These are phyloP conservation scores for Chitala chitala DNA, from an alignment of 2,113 vertebrate species.

Conservation along the genomic window DNA sequence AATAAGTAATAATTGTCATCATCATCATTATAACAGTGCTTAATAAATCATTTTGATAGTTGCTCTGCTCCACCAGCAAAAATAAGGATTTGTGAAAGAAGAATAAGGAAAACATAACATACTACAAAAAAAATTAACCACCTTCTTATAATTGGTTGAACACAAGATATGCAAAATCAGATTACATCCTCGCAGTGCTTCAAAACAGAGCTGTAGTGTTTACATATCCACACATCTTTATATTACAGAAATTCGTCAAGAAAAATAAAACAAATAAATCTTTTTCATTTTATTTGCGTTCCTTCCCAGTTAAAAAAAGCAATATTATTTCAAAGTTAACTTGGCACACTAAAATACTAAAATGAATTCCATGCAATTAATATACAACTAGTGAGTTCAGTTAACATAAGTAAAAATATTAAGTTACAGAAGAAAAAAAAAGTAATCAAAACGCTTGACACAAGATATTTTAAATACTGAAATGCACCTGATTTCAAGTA, in stretches of 20 bases:
- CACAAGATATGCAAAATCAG: conserved; percentile 95
- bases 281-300: conserved; percentile 44
- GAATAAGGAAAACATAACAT: conserved; percentile 33
- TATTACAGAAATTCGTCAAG: conserved; percentile 60
- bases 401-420: conserved; percentile 43
- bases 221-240: conserved; percentile 51
- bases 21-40: conserved; percentile 5
- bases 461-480: conserved; percentile 83
- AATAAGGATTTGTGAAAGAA: conserved; percentile 17
- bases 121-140: conserved; percentile 47
- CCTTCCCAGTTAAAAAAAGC: conserved; percentile 66
- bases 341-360: conserved; percentile 74
- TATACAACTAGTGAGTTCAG: conserved; percentile 71
- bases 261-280: conserved; percentile 45
- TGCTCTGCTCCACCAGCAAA: neutral
- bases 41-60: neutral
- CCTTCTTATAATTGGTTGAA: conserved; percentile 49
- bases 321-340: conserved; percentile 69
- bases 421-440: conserved; percentile 32
- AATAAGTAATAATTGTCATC: too few relatives aligned
- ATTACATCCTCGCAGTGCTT: conserved; percentile 27
- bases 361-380: conserved; percentile 82
- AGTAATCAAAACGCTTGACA: conserved; percentile 62
- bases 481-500: conserved; percentile 97
- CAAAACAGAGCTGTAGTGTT: conserved; percentile 47